Conservation (phyloP, 37 sponge, comb jelly and placozoan genomes). For the Mnemiopsis leidyi region DNA sequence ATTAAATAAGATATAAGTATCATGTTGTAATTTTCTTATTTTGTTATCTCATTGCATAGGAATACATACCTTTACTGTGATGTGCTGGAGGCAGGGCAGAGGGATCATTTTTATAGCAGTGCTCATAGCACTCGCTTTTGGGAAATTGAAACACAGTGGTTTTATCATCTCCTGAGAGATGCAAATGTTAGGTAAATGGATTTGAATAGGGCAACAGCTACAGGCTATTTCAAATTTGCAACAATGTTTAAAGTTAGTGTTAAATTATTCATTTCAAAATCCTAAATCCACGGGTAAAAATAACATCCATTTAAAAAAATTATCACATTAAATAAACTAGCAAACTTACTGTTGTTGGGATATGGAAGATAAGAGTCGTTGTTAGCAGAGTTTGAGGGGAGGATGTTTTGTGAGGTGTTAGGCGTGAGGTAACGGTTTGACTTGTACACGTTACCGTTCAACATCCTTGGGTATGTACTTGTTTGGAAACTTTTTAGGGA, state of each 20-base stretch:
- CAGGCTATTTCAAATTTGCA: not conserved
- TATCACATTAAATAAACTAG: not conserved
- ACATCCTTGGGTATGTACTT: not conserved
- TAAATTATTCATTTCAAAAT: too few species aligned
- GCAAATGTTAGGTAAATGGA: too few species aligned
- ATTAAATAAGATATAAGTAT: too few species aligned
- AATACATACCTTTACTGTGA: not conserved
- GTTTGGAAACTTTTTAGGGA: not conserved
- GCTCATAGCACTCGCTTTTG: slow-evolving; percentile 1
- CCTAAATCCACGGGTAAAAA: too few species aligned
- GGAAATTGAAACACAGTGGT: slow-evolving; percentile 16
- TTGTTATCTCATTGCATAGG: too few species aligned
- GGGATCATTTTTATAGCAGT: not conserved
- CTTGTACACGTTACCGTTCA: not conserved
- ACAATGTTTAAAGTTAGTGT: too few species aligned
- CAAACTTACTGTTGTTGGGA: not conserved
- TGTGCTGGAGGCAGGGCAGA: not conserved
- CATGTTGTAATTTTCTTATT: too few species aligned
- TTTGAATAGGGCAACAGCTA: not conserved
- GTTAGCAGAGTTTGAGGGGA: not conserved
- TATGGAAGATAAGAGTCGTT: not conserved
- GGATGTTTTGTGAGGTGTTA: slow-evolving; percentile 24
- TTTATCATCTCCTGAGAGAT: not conserved
- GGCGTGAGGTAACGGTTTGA: not conserved
- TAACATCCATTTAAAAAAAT: not conserved